Evolutionary conservation across 1,140 invertebrate genomes (phyloP), one percentile per base, ranked within the genome.

Genomic region (Euura saliciscinereae): DNA sequence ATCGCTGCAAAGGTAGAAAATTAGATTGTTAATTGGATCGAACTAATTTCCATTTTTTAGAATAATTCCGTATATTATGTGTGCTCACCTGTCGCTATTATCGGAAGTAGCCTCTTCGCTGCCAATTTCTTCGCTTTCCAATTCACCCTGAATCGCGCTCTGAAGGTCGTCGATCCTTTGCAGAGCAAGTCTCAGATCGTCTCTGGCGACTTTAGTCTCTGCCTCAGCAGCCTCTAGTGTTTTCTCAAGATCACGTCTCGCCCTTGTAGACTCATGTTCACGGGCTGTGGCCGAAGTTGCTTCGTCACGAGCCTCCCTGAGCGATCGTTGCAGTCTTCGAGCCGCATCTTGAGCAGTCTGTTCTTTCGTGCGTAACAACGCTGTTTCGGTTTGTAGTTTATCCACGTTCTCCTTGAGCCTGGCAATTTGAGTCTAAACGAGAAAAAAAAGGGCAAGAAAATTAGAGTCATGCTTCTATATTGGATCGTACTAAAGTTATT

Each of bases 101-200:
- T 91, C 90, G 65, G 86, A 88, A 45, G 87, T 89, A n/a, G 84
- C 88, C 78, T 91, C 90, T 76, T 89, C 88, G 70, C 88, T 88
- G 28, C 28, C n/a, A n/a, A n/a, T n/a, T n/a, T n/a, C n/a, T n/a
- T n/a, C n/a, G 74, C 87, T 81, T 71, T 93, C 92, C 70, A 93
- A 88, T 72, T 92, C 91, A 3, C 91, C 95, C 80, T 95, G 93
- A 82, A 96, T 93, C n/a, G 94, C 95, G 78, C 92, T 91, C 78
- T 96, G 95, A 6, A 97, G 85, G 84, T 96, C 95, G 67, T 95
- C 93, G 74, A 96, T 95, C 78, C 95, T 88, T 82, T 96, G 94
- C 76, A 96, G 85, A 5, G 95, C 95, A 77, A 96, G 85, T 71
- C 94, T 90, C 43, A 96, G 88, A 86, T 96, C 95, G 68, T 93